Evolutionary conservation across 2,888 invertebrate species (phyloP), one percentile per base, ranked within the genome.

Genomic region (Latrodectus hesperus): DNA sequence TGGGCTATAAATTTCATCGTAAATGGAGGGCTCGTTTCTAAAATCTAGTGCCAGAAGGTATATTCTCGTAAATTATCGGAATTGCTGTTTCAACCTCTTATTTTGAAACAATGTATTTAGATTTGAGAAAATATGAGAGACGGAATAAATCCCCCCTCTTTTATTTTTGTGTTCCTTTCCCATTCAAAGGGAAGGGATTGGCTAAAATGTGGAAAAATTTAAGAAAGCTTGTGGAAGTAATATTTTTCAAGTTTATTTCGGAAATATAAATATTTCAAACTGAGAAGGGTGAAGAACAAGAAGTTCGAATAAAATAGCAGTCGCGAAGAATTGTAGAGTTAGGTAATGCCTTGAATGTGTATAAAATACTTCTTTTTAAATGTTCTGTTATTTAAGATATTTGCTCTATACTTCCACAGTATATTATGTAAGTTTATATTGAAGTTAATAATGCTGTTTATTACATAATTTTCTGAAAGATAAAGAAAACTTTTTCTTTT

Each of bases 61-160:
- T 81, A 64, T 65, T 85, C 53, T n/a, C 76, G 65, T 86, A 80
- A 76, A 76, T 81, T 76, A 81, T 81, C 17, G 72, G 67, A 81
- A 81, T 81, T 76, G 75, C 70, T 65, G 53, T 79, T 85, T 60
- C 76, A 64, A 72, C 64, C 60, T 81, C 86, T 81, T 77, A 77
- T 86, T 86, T 81, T 81, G 26, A 77, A 81, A 81, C 86, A 67
- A 81, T 86, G 76, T 81, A 60, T 86, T 77, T 82, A 53, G 73
- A 73, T 68, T 73, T 73, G 78, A 60, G 60, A n/a, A 60, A 60
- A 60, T 60, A 60, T 60, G 60, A 17, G 11, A 52, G 22, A 22
- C 52, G 51, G 26, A 72, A 71, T 38, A 71, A 22, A 14, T 17
- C 12, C 49, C 17, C 12, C 12, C 17, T 52, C 52, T n/a, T n/a